These are phyloP conservation scores for Drosophila fungiperda DNA, from an alignment of 2,888 invertebrate species.

Conservation along the genomic window DNA sequence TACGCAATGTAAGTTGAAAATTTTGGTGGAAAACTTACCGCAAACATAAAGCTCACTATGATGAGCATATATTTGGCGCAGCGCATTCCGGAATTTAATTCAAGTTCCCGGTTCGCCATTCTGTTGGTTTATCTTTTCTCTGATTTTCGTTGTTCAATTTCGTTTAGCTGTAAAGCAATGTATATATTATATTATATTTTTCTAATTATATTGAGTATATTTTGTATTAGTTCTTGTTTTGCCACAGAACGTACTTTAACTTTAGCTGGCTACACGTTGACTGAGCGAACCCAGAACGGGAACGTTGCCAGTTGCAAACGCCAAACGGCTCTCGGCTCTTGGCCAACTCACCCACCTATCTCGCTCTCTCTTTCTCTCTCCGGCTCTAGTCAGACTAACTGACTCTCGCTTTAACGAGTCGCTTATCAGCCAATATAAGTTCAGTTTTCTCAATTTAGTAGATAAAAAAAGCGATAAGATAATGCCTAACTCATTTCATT, in stretches of 20 bases:
- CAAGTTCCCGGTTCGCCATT: conserved; percentile 75
- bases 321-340: conserved; percentile 49
- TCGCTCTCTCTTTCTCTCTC: background rate
- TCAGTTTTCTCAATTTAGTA: conserved; percentile 34
- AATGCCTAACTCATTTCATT: conserved; percentile 33
- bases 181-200: conserved; percentile 35
- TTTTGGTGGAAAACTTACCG: conserved; percentile 87
- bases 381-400: background rate
- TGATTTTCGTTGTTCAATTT: conserved; percentile 1
- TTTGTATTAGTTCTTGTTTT: conserved; percentile 3
- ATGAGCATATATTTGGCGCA: conserved; percentile 92
- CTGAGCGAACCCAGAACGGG: conserved; percentile 60
- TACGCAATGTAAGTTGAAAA: background rate
- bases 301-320: conserved; percentile 58
- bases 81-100: conserved; percentile 89
- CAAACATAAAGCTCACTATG: conserved; percentile 91
- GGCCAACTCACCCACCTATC: conserved; percentile 41
- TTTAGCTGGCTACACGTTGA: conserved; percentile 68
- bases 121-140: conserved; percentile 14
- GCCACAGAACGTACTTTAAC: conserved; percentile 68
- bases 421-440: conserved; percentile 55
- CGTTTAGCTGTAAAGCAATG: conserved; percentile 30
- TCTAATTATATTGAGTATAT: background rate
- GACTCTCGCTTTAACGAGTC: conserved; percentile 7
- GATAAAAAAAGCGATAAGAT: conserved; percentile 58